Conservation (phyloP, 2,888 invertebrate genomes). For the Cerceris rybyensis region DNA sequence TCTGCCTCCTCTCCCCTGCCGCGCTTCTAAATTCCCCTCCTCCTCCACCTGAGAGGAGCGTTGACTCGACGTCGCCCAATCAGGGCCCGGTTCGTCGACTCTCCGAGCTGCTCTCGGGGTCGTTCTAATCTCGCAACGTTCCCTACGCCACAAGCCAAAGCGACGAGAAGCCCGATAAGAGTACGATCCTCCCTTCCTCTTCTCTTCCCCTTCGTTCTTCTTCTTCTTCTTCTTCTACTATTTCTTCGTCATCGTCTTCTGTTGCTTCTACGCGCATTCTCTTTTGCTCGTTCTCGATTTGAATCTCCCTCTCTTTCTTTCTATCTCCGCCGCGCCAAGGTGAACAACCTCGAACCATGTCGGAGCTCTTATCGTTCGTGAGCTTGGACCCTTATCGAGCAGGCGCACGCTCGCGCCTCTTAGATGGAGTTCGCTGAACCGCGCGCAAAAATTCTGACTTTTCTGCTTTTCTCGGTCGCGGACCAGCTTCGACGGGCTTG, state of each 20-base stretch:
- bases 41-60: slow-evolving; percentile 61
- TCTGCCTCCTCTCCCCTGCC: slow-evolving; percentile 34
- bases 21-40: slow-evolving; percentile 16
- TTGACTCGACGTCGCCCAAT: slow-evolving; percentile 70
- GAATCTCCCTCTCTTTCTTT: slow-evolving; percentile 1
- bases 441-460: slow-evolving; percentile 45
- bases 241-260: slow-evolving; percentile 24
- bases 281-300: slow-evolving; percentile 6
- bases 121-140: slow-evolving; percentile 71
- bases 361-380: slow-evolving; percentile 76
- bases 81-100: slow-evolving; percentile 71
- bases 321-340: slow-evolving; percentile 67
- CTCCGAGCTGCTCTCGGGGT: slow-evolving; percentile 69
- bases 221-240: slow-evolving; percentile 7
- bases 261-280: slow-evolving; percentile 35
- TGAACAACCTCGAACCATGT: slow-evolving; percentile 81
- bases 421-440: slow-evolving; percentile 65
- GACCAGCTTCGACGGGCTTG: background rate
- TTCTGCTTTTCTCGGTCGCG: background rate
- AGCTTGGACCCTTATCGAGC: slow-evolving; percentile 75
- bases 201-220: background rate
- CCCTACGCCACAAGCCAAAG: slow-evolving; percentile 64
- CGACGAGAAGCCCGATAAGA: slow-evolving; percentile 71
- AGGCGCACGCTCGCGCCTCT: slow-evolving; percentile 51
- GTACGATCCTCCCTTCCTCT: slow-evolving; percentile 41